Base-by-base conservation (phyloP, 2,797 vertebrate species). In the Halcyon smyrnensis region DNA sequence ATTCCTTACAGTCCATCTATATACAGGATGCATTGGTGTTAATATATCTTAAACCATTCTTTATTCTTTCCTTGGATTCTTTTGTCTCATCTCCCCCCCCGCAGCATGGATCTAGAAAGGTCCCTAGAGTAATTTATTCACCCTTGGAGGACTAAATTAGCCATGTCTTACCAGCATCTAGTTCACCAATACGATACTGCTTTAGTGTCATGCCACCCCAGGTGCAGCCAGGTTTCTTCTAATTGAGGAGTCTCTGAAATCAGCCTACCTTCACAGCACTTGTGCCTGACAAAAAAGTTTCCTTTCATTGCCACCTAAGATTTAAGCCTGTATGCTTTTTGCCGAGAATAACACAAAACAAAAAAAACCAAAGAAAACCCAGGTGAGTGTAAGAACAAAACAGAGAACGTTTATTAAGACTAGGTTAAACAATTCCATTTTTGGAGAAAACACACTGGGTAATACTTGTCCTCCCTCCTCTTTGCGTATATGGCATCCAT, bases 21-120 rank as follows among this genome's bases (percentile, higher is more conserved):
- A 4, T 3, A 2, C 12, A 74, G 12, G 4, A 7, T 46, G 16
- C 25, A 46, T 2, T 43, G 1, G 6, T 8, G 6, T 56, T 83
- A 74, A 63, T 12, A 30, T 2, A 45, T 19, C 37, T 80, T 70
- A 80, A 88, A 67, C 9, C 19, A 63, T 32, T 7, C 28, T 82
- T 62, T 73, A 13, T 1, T 1, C 12, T 50, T 50, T 65, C 30
- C 8, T 74, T 59, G 41, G 9, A 45, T 65, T 65, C 8, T 82
- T 65, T 82, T 27, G 5, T 36, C 10, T 24, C 24, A 6, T 20
- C 10, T 7, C 28, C 8, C 4, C 7, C 16, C 12, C 14, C 15
- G 15, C 27, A 9, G 25, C 14, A 11, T 5, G 2, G 9, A 51
- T 51, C 37, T 67, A 30, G 11, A 75, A 54, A 51, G 7, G 14